Conservation (phyloP, 2,797 vertebrate species). For the Sebastes miniatus region DNA sequence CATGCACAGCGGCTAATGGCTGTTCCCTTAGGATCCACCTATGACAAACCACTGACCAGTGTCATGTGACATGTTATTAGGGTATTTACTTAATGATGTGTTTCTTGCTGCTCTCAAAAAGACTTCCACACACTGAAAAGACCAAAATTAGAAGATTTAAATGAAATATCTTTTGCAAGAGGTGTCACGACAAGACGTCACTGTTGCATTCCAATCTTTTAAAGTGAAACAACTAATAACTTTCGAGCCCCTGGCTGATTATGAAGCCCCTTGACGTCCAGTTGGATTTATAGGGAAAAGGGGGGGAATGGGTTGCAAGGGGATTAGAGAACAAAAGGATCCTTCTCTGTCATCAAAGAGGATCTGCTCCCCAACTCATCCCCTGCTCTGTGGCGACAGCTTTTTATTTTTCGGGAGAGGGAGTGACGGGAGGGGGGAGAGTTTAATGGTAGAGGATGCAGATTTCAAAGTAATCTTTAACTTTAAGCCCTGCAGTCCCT, state of each 20-base stretch:
- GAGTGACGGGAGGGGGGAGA: constrained; percentile 67
- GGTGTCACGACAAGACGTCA: background rate
- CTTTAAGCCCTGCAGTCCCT: constrained; percentile 83
- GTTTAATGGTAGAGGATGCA: constrained; percentile 75
- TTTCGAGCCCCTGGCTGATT: constrained; percentile 57
- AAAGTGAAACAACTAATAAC: constrained; percentile 57
- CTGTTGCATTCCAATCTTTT: constrained; percentile 31
- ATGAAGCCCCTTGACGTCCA: constrained; percentile 70
- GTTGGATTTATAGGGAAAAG: constrained; percentile 59
- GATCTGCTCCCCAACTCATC: constrained; percentile 83
- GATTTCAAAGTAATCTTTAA: constrained; percentile 89
- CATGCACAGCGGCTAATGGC: constrained; percentile 17
- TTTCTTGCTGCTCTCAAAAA: background rate
- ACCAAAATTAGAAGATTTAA: background rate
- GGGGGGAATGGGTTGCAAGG: constrained; percentile 42
- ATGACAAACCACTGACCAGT: constrained; percentile 2
- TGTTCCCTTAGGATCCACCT: constrained; percentile 22
- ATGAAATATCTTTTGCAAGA: background rate
- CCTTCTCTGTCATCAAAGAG: constrained; percentile 89
- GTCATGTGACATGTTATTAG: constrained; percentile 18
- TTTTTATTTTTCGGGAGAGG: constrained; percentile 73
- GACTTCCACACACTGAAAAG: background rate
- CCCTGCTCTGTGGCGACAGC: constrained; percentile 79
- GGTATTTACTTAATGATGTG: background rate
- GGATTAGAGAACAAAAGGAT: constrained; percentile 88